Evolutionary conservation across 2,888 invertebrate genomes (phyloP).

Genomic region (Protophormia terraenovae): DNA sequence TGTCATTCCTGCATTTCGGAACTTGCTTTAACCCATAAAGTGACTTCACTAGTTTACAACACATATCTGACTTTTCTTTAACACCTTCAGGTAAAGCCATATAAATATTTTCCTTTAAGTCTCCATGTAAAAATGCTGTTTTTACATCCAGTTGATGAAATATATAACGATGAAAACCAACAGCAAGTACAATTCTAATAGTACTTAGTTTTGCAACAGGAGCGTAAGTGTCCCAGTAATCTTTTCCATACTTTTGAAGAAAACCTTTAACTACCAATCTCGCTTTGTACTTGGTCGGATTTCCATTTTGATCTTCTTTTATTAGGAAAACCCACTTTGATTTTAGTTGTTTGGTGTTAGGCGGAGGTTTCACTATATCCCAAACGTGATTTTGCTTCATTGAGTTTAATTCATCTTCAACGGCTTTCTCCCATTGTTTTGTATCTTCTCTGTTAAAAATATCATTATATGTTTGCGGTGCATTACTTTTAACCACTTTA

Average conservation of each 20-base stretch:
- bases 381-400: slow-evolving; percentile 27
- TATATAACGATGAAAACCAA: too few relatives aligned
- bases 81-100: slow-evolving; percentile 2
- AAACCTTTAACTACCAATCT: too few relatives aligned
- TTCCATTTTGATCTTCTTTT: too few relatives aligned
- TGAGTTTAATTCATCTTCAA: slow-evolving; percentile 16
- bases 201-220: slow-evolving; percentile 33
- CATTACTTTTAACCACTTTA: background rate
- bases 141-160: slow-evolving; percentile 28
- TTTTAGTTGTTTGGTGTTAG: slow-evolving; percentile 8
- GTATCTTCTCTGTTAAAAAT: slow-evolving; percentile 6
- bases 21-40: background rate
- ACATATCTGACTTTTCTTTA: too few relatives aligned
- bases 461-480: background rate
- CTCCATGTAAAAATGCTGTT: slow-evolving; percentile 36
- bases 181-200: too few relatives aligned
- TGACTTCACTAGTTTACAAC: slow-evolving; percentile 15
- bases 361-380: background rate
- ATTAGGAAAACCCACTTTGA: slow-evolving; percentile 30
- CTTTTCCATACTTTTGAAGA: too few relatives aligned
- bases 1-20: background rate
- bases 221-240: too few relatives aligned
- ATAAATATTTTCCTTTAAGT: slow-evolving; percentile 24
- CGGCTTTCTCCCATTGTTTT: background rate
- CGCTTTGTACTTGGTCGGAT: too few relatives aligned